These are phyloP conservation scores for Eucera pruinosa DNA, from an alignment of 2,888 invertebrate species.

Conservation along the genomic window DNA sequence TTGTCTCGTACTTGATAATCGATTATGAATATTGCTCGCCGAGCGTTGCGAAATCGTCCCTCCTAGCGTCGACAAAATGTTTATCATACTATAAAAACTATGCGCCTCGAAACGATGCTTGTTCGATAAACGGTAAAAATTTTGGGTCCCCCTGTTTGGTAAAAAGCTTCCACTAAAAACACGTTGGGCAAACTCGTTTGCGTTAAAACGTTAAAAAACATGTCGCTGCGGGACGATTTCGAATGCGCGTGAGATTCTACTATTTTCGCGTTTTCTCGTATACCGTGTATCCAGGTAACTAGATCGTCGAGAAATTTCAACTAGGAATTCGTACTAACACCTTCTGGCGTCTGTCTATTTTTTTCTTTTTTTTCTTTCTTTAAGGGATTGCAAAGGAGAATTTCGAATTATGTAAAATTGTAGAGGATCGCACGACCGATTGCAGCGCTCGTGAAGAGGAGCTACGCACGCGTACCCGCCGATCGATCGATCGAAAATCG, in stretches of 20 bases:
- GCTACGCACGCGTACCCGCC: conserved; percentile 42
- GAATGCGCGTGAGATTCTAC: conserved; percentile 16
- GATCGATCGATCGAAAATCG: conserved; percentile 36
- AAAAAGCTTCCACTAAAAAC: conserved; percentile 35
- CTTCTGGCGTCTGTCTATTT: background rate
- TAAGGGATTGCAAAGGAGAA: background rate
- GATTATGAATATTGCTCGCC: conserved; percentile 51
- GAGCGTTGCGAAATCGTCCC: conserved; percentile 25
- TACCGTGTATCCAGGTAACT: conserved; percentile 58
- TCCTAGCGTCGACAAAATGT: conserved; percentile 1
- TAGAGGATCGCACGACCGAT: conserved; percentile 66
- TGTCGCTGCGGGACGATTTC: conserved; percentile 29
- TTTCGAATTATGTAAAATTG: conserved; percentile 4
- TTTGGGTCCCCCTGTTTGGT: conserved; percentile 36
- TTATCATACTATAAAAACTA: conserved; percentile 16
- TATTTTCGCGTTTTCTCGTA: conserved; percentile 47
- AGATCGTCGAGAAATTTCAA: conserved; percentile 55
- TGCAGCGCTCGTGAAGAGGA: conserved; percentile 48
- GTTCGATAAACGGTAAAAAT: conserved; percentile 38
- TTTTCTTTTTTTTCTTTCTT: background rate
- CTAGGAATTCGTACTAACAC: background rate
- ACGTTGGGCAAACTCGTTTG: conserved; percentile 30
- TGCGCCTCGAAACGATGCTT: conserved; percentile 8
- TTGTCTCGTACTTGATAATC: conserved; percentile 69
- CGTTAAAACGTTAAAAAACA: conserved; percentile 58